Conservation (phyloP, 2,888 invertebrate genomes). For the Tupiocoris notatus region DNA sequence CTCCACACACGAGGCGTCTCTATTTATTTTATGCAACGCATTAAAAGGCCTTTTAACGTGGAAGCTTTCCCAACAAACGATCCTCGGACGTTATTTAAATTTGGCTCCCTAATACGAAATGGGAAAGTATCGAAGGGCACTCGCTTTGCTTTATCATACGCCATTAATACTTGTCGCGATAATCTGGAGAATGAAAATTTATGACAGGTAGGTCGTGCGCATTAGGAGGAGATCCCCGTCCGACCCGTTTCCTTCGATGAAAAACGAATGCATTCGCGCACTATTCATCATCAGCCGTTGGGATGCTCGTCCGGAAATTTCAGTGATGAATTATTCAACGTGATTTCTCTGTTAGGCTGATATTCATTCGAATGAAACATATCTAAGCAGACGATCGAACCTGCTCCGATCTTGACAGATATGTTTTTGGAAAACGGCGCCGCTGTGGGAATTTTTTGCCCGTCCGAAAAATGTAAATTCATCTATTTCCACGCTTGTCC, state of each 20-base stretch:
- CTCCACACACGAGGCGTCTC: no score
- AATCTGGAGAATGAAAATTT: not conserved
- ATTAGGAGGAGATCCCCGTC: not conserved
- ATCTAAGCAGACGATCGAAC: not conserved
- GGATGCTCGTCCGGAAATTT: not conserved
- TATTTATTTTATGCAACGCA: no score
- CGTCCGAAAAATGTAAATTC: no score
- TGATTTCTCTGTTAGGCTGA: not conserved
- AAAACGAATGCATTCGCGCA: not conserved
- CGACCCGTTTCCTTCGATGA: not conserved
- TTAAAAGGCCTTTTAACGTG: no score
- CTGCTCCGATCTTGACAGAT: no score
- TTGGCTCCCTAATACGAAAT: not conserved
- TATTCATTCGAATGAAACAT: not conserved
- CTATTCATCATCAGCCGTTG: not conserved
- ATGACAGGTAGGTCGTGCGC: not conserved
- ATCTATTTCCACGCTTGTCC: no score
- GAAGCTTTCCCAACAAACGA: not conserved
- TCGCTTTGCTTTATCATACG: not conserved
- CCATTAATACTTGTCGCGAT: not conserved
- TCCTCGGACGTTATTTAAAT: not conserved
- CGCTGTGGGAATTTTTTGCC: no score
- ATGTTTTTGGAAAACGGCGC: no score
- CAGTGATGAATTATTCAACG: not conserved
- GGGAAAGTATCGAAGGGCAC: not conserved